Evolutionary conservation across 2,888 invertebrate genomes (phyloP).

Genomic region (Acronicta psi): DNA sequence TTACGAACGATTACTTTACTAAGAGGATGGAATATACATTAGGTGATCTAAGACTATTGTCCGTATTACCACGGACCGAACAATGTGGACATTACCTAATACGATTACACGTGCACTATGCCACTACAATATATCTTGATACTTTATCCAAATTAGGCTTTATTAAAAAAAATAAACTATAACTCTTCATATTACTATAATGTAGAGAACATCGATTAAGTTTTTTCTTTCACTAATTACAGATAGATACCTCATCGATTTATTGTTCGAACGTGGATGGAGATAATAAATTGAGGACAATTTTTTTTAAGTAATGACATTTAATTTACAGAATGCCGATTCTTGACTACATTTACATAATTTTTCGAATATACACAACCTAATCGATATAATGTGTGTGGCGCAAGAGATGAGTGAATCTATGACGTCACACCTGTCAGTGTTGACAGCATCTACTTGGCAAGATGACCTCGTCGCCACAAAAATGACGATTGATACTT

Average conservation of each 20-base stretch:
- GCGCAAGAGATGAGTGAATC: constrained; percentile 70
- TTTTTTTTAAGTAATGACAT: constrained; percentile 65
- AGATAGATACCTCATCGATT: constrained; percentile 67
- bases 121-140: constrained; percentile 74
- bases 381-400: constrained; percentile 71
- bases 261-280: constrained; percentile 88
- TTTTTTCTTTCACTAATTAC: constrained; percentile 64
- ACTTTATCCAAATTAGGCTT: constrained; percentile 67
- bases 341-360: constrained; percentile 73
- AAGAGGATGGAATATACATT: constrained; percentile 89
- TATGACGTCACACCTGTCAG: constrained; percentile 45
- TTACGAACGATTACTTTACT: constrained; percentile 81
- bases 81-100: constrained; percentile 73
- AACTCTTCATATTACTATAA: constrained; percentile 51
- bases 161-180: constrained; percentile 57
- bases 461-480: constrained; percentile 42
- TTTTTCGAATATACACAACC: constrained; percentile 77
- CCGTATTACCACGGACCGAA: constrained; percentile 65
- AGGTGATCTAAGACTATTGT: constrained; percentile 82
- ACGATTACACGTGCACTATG: constrained; percentile 74
- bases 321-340: constrained; percentile 74
- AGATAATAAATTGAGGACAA: constrained; percentile 84
- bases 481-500: constrained; percentile 50
- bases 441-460: constrained; percentile 39
- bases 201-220: constrained; percentile 56